phyloP scores from a whole-genome alignment of 2,888 invertebrate genomes.

The Andrena minutula region DNA sequence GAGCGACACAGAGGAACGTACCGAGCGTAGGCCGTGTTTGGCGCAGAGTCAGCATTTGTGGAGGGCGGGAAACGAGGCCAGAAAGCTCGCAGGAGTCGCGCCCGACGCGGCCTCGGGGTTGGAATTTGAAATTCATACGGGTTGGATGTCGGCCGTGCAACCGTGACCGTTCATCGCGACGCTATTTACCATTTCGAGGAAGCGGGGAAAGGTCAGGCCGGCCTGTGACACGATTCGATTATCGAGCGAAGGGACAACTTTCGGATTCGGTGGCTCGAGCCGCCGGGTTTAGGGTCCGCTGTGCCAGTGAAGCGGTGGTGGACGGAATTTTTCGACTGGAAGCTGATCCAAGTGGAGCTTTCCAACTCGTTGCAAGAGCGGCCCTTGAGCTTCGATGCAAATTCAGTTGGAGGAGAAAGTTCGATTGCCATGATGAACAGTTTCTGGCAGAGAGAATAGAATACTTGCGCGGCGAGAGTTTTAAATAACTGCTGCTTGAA shows the following conservation, averaged over 20 bases:
- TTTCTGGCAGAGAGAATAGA: no score
- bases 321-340: not conserved
- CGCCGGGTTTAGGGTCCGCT: not conserved
- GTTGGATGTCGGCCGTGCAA: slow-evolving; percentile 10
- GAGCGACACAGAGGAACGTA: slow-evolving; percentile 25
- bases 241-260: not conserved
- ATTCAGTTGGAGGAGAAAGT: not conserved
- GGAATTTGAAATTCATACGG: slow-evolving; percentile 66
- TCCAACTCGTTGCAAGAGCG: not conserved
- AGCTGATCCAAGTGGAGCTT: slow-evolving; percentile 1
- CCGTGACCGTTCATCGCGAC: slow-evolving; percentile 5
- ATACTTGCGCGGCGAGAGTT: no score
- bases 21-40: slow-evolving; percentile 19
- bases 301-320: not conserved
- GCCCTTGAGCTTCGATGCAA: not conserved
- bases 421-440: not conserved
- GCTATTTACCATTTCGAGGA: slow-evolving; percentile 21
- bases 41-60: slow-evolving; percentile 27
- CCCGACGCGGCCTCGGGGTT: slow-evolving; percentile 45
- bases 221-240: slow-evolving; percentile 12
- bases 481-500: no score
- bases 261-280: not conserved
- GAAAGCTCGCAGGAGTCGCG: slow-evolving; percentile 30
- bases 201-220: slow-evolving; percentile 25
- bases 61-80: slow-evolving; percentile 28